Percentiles rank a stretch among this genome's conserved stretches.
These are phyloP conservation scores for Sitobion miscanthi DNA, from an alignment of 1,140 invertebrate genomes.

Conservation along the genomic window DNA sequence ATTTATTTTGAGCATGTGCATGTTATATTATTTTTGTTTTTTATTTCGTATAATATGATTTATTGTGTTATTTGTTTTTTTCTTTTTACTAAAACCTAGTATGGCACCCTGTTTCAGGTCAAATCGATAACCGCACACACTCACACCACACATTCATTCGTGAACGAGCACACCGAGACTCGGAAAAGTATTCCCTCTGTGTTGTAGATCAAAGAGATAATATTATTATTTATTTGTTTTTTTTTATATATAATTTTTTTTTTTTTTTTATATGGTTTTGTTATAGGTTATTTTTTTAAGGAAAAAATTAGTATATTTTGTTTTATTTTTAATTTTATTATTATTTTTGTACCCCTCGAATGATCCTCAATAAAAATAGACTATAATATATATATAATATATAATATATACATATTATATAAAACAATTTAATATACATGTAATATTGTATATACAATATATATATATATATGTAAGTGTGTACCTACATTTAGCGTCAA, in stretches of 20 bases:
- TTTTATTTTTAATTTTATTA: conserved; percentile 54
- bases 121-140: conserved; percentile 38
- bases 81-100: conserved; percentile 21
- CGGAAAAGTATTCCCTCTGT: conserved; percentile 37
- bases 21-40: neutral
- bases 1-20: conserved; percentile 33
- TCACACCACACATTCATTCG: neutral
- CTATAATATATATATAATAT: neutral
- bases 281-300: conserved; percentile 36
- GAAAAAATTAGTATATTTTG: conserved; percentile 54
- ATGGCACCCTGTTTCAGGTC: conserved; percentile 45
- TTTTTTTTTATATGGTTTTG: conserved; percentile 40
- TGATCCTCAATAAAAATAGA: conserved; percentile 52
- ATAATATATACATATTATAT: conserved; percentile 36
- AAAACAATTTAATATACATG: conserved; percentile 8
- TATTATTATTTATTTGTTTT: conserved; percentile 57
- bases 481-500: conserved; percentile 23
- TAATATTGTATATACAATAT: conserved; percentile 4
- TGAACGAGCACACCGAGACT: conserved; percentile 38
- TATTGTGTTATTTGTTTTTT: conserved; percentile 6
- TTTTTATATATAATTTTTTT: conserved; percentile 34
- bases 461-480: neutral
- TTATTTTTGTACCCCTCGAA: conserved; percentile 53
- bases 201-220: conserved; percentile 51
- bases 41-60: conserved; percentile 35